Base-by-base conservation (phyloP, 2,113 vertebrate genomes). In the Anser brachyrhynchus region DNA sequence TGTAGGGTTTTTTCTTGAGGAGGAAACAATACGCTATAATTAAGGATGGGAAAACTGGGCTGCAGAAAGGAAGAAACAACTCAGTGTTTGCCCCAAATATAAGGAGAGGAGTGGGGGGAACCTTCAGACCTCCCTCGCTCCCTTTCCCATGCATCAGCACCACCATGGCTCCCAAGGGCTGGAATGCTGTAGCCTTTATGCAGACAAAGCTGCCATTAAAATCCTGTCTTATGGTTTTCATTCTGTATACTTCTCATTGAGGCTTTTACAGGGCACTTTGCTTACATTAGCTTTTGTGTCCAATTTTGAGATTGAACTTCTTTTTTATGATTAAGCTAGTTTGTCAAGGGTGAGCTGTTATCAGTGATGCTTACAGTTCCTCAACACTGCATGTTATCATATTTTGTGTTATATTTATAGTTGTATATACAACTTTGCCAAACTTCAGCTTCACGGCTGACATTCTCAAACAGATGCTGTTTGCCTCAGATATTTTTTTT, bases 401-500 rank as follows among this genome's bases (percentile, higher is more conserved):
- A 72, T 57, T 71, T 55, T 35, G 44, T 58, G 87, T 62, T 94
- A 35, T 85, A 97, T 95, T 93, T 97, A 87, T 87, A 91, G 81
- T 46, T 89, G 70, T 82, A 43, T 39, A 16, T 58, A 73, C 74
- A 93, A 94, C 87, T 96, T 96, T 66, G 92, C 89, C 87, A 94
- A 92, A 94, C 91, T 95, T 95, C 75, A 95, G 67, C 74, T 92
- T 75, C 49, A 39, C 2, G 46, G 44, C 70, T 94, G 90, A 89
- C 77, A 76, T 94, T 95, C 89, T 93, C 84, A 93, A 96, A 80
- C 87, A 89, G 90, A 96, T 88, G 87, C 78, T 88, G 51, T 96
- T 90, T 90, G 82, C 76, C 43, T 55, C n/a, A 89, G 65, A 70
- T 69, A 25, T 43, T n/a, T 46, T 31, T 55, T 46, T 46, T 49